Evolutionary conservation across 2,797 vertebrate genomes (phyloP).

Genomic region (Gobionotothen gibberifrons): DNA sequence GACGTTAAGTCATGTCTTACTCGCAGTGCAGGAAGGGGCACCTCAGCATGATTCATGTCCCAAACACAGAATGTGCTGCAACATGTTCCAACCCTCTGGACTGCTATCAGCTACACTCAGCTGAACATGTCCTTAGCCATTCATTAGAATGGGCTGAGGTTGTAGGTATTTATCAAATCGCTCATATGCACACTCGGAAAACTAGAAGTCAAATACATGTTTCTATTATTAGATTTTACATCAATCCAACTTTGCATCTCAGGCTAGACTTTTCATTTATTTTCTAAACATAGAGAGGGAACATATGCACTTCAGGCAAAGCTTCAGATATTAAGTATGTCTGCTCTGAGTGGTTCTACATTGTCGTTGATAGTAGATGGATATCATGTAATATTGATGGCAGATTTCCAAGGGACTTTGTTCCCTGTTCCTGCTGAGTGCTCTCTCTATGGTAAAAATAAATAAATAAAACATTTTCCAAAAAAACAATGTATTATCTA

Average conservation of each 20-base stretch:
- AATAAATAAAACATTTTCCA: conserved; percentile 2
- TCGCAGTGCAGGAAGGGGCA: conserved; percentile 10
- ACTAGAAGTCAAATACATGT: conserved; percentile 17
- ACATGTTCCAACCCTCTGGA: conserved; percentile 26
- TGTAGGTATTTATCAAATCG: background rate
- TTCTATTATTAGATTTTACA: conserved; percentile 14
- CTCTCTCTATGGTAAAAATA: conserved; percentile 34
- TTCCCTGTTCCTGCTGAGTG: conserved; percentile 66
- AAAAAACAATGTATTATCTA: conserved; percentile 35
- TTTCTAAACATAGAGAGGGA: conserved; percentile 51
- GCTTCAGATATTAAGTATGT: conserved; percentile 46
- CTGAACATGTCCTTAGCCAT: conserved; percentile 7
- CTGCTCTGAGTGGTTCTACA: conserved; percentile 64
- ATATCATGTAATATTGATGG: conserved; percentile 76
- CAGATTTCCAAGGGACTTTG: conserved; percentile 50
- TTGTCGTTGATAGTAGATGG: conserved; percentile 65
- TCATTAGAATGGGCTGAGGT: background rate
- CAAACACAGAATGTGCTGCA: conserved; percentile 27
- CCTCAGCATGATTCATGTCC: conserved; percentile 35
- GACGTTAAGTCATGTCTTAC: conserved; percentile 20
- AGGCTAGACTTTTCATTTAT: conserved; percentile 43
- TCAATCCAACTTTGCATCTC: conserved; percentile 14
- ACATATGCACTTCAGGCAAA: conserved; percentile 56
- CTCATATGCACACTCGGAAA: background rate
- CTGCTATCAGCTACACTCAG: conserved; percentile 14